Conservation (phyloP, 1,140 invertebrate genomes). For the Drosophila jambulina region DNA sequence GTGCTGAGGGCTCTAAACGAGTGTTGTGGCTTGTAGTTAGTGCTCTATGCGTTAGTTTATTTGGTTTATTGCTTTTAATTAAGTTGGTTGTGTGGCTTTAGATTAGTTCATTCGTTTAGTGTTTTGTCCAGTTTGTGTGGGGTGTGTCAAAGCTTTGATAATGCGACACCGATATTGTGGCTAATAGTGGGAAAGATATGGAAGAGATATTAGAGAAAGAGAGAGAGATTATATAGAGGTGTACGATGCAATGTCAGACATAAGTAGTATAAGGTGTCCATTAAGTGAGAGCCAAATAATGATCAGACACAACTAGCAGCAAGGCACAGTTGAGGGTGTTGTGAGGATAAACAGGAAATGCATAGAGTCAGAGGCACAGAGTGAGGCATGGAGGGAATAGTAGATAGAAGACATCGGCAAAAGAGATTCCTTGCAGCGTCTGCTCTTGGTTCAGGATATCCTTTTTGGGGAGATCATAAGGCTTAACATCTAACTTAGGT, state of each 20-base stretch:
- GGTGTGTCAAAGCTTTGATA: slow-evolving; percentile 85
- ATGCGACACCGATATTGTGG: slow-evolving; percentile 85
- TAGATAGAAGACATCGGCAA: slow-evolving; percentile 9
- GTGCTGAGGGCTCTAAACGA: slow-evolving; percentile 42
- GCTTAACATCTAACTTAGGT: background rate
- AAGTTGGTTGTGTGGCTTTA: slow-evolving; percentile 23
- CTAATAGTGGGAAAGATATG: slow-evolving; percentile 78
- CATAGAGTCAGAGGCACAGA: slow-evolving; percentile 29
- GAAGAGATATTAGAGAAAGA: slow-evolving; percentile 73
- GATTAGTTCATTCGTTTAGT: slow-evolving; percentile 22
- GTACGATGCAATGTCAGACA: slow-evolving; percentile 33
- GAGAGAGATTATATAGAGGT: slow-evolving; percentile 41
- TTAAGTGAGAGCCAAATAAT: slow-evolving; percentile 12
- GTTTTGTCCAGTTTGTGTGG: slow-evolving; percentile 76
- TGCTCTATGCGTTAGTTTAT: slow-evolving; percentile 35
- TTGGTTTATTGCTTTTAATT: slow-evolving; percentile 34
- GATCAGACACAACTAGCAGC: slow-evolving; percentile 54
- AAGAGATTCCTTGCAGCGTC: slow-evolving; percentile 19
- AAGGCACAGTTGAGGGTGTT: slow-evolving; percentile 43
- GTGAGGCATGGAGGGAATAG: slow-evolving; percentile 10
- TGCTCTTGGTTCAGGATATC: background rate
- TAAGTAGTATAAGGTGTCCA: slow-evolving; percentile 21
- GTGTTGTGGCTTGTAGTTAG: slow-evolving; percentile 33
- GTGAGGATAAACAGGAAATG: slow-evolving; percentile 29
- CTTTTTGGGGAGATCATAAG: background rate